These are phyloP conservation scores for Melopsittacus undulatus DNA, from an alignment of 2,797 vertebrate genomes.

Conservation along the genomic window DNA sequence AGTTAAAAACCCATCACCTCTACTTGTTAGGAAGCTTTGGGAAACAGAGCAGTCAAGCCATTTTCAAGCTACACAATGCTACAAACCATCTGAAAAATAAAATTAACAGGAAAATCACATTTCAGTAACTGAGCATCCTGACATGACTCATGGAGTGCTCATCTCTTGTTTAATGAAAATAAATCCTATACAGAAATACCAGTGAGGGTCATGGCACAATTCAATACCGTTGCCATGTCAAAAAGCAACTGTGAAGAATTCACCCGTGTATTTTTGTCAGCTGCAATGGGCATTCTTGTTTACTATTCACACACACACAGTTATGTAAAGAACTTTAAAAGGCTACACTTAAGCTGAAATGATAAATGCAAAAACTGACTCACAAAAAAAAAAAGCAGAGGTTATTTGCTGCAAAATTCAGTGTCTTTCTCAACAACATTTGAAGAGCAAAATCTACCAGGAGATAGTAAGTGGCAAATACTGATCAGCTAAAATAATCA, in stretches of 20 bases:
- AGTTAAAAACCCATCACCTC: background rate
- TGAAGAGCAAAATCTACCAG: background rate
- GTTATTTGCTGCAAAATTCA: background rate
- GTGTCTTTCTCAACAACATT: background rate
- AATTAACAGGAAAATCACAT: background rate
- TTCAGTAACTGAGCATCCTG: background rate
- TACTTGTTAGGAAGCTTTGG: background rate
- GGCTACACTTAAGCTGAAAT: background rate
- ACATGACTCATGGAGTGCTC: background rate
- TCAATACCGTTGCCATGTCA: background rate
- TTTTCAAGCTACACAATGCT: background rate
- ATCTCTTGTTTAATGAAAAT: background rate
- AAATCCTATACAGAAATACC: background rate
- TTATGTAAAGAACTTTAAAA: background rate
- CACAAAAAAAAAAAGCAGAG: background rate
- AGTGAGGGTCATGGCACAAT: background rate
- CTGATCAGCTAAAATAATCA: conserved; percentile 21
- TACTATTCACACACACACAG: background rate
- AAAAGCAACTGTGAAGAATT: background rate
- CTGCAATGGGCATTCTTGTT: background rate
- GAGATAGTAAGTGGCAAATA: background rate
- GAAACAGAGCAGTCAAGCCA: background rate
- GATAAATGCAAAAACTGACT: background rate
- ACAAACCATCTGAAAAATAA: background rate
- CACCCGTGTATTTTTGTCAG: background rate